These are phyloP conservation scores for Ceyx melanurus DNA, from an alignment of 2,113 vertebrate genomes.

Conservation along the genomic window DNA sequence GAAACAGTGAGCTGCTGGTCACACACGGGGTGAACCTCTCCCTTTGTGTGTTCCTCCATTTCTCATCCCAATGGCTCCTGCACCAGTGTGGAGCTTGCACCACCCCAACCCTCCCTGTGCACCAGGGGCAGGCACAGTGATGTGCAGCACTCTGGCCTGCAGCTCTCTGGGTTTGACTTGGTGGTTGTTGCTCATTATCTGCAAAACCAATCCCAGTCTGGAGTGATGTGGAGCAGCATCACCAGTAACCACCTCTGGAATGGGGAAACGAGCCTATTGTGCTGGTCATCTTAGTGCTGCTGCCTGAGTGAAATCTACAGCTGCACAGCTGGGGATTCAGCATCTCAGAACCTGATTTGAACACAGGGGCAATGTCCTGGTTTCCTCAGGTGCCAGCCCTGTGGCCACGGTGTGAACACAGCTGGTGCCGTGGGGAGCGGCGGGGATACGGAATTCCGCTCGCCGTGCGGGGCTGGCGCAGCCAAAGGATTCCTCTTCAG, in stretches of 20 bases:
- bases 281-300: not conserved
- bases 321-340: not conserved
- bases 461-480: slow-evolving; percentile 16
- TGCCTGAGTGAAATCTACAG: not conserved
- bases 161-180: not conserved
- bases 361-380: slow-evolving; percentile 32
- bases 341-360: not conserved
- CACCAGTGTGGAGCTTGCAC: accelerated
- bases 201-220: not conserved
- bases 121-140: not conserved
- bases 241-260: not conserved
- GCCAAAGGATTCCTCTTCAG: slow-evolving; percentile 32
- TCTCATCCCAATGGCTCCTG: accelerated
- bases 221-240: not conserved
- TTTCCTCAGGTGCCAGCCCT: slow-evolving; percentile 39
- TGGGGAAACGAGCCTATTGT: accelerated
- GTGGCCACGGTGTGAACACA: slow-evolving; percentile 41
- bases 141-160: not conserved
- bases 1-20: not conserved
- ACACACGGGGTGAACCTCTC: accelerated
- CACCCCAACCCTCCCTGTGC: not conserved
- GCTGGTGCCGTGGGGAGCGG: slow-evolving; percentile 35
- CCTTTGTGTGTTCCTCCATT: accelerated
- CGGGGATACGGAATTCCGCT: not conserved
- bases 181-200: not conserved